Base-by-base conservation (phyloP, 2,113 vertebrate genomes). In the Chascanopsetta lugubris region DNA sequence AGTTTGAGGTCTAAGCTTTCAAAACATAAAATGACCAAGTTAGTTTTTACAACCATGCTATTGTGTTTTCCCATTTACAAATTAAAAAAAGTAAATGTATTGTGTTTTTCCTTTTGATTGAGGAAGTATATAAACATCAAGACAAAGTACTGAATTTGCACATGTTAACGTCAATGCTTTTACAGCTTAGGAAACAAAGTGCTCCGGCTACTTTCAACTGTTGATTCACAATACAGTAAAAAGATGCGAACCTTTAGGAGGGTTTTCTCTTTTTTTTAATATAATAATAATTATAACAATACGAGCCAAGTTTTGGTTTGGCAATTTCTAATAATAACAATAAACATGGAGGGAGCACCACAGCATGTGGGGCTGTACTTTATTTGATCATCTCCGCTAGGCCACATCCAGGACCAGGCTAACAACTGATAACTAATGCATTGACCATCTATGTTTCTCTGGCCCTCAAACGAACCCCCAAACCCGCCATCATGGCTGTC, bases 301-400 rank as follows among this genome's bases (percentile, higher is more conserved):
- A 13, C 1, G 34, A 15, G 34, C 7, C 1, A 10, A 24, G 29
- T n/a, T n/a, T n/a, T n/a, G n/a, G 34, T 42, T 5, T 48, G 55
- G 77, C 36, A 6, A 42, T 72, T 70, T 40, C 51, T 2, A 75
- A 74, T 49, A 69, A 47, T 47, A 48, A 51, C 57, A 61, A 32
- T 50, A 61, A 81, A 71, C 69, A 73, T 57, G 7, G 34, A 40
- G 20, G 64, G n/a, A n/a, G 65, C 42, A 34, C 71, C 57, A 43
- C 61, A 75, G 51, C 78, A 79, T 67, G 70, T 51, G 24, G 46
- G 53, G 61, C 61, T 75, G 49, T 13, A 43, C 58, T 73, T 81
- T 64, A 75, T 79, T 72, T 72, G 72, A 77, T 72, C 69, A 63
- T 66, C 66, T 61, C 68, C 38, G 34, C 82, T 76, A 79, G 81